A percentile compares a stretch with the other conserved stretches of the same genome.
phyloP scores from a whole-genome alignment of 2,888 invertebrate species.

The Volucella bombylans region DNA sequence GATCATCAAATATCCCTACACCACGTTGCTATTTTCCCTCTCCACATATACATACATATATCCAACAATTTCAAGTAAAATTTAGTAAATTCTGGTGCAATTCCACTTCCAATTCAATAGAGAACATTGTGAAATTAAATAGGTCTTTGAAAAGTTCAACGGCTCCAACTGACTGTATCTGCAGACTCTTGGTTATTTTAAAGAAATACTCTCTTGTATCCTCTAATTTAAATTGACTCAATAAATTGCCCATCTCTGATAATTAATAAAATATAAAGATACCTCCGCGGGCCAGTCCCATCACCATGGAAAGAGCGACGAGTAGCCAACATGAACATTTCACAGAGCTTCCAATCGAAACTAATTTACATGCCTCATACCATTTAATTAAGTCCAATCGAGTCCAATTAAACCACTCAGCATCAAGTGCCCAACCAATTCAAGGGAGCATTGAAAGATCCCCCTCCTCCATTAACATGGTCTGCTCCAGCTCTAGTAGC shows the following conservation, averaged over 20 bases:
- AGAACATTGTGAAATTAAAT: not conserved
- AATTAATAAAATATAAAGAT: conserved; percentile 26
- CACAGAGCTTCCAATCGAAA: conserved; percentile 51
- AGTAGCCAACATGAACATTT: conserved; percentile 29
- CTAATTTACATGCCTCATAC: conserved; percentile 62
- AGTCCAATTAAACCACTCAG: conserved; percentile 66
- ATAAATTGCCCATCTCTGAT: conserved; percentile 33
- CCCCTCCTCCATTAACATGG: conserved; percentile 5
- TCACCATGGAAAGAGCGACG: conserved; percentile 15
- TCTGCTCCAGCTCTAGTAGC: conserved; percentile 12
- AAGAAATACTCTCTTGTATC: not conserved
- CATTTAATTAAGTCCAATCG: conserved; percentile 70
- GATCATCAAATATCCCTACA: no score
- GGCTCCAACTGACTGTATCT: not conserved
- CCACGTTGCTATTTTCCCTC: no score
- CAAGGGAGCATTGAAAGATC: conserved; percentile 34
- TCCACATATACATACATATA: not conserved
- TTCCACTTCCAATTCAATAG: no score
- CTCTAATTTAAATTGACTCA: conserved; percentile 3
- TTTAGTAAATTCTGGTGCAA: conserved; percentile 11
- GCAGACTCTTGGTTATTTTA: not conserved
- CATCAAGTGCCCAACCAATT: conserved; percentile 4
- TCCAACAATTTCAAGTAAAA: conserved; percentile 19
- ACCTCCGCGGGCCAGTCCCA: conserved; percentile 5
- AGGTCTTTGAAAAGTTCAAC: not conserved